phyloP scores from a whole-genome alignment of 2,888 invertebrate genomes.

The Reticulitermes lucifugus region DNA sequence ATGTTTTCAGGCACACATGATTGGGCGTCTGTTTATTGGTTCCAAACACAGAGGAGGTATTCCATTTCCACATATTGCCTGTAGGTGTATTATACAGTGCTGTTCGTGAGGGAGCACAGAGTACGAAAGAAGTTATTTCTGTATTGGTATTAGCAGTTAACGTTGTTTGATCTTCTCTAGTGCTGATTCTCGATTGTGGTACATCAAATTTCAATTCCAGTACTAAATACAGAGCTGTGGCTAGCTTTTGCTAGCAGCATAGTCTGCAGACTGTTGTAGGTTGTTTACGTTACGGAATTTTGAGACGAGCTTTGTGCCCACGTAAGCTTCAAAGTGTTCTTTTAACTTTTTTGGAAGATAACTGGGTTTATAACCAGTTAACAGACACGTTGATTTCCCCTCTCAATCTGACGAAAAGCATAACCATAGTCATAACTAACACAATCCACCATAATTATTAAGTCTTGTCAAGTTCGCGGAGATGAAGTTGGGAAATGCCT shows the following conservation, averaged over 20 bases:
- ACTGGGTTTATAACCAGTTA: background rate
- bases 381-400: too few relatives aligned
- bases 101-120: background rate
- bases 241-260: background rate
- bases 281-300: background rate
- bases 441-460: background rate
- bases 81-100: background rate
- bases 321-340: background rate
- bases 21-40: background rate
- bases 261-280: background rate
- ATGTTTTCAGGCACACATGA: background rate
- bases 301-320: background rate
- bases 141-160: constrained; percentile 5
- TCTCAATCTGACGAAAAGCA: too few relatives aligned
- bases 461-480: background rate
- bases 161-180: constrained; percentile 17
- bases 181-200: constrained; percentile 26
- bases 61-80: background rate
- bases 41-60: background rate
- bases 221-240: background rate
- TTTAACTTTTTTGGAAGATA: background rate
- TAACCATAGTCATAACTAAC: background rate
- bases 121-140: background rate
- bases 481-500: background rate
- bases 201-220: background rate